Evolutionary conservation across 1,140 invertebrate genomes (phyloP).

Genomic region (Cepaea nemoralis): DNA sequence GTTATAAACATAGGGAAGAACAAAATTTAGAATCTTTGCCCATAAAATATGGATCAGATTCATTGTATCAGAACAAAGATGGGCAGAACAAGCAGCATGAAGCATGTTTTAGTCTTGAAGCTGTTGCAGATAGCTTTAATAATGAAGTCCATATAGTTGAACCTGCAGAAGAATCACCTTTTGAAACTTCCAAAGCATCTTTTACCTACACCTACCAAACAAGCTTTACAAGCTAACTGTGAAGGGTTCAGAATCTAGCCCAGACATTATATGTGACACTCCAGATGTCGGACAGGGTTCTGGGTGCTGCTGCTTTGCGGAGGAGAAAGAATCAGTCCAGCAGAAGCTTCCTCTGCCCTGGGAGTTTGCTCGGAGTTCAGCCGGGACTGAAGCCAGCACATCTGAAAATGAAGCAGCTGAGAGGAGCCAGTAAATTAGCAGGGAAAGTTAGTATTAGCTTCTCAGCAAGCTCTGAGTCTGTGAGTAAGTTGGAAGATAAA

Average conservation of each 20-base stretch:
- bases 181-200: background rate
- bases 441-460: constrained; percentile 1
- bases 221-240: background rate
- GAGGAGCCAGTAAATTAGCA: background rate
- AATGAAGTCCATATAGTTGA: background rate
- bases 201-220: background rate
- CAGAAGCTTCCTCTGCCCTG: constrained; percentile 22
- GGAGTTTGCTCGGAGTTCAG: background rate
- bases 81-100: background rate
- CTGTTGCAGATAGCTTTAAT: too few species aligned
- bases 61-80: background rate
- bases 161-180: background rate
- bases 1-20: background rate
- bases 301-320: background rate
- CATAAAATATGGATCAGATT: background rate
- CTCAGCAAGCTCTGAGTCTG: background rate
- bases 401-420: background rate
- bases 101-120: background rate
- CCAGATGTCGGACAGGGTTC: constrained; percentile 10
- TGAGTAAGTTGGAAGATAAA: background rate
- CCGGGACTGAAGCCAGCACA: constrained; percentile 31
- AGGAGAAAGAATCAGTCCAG: background rate
- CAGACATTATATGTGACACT: constrained; percentile 30
- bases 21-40: too few species aligned
- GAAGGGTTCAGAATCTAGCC: constrained; percentile 7